phyloP scores from a whole-genome alignment of 2,797 vertebrate genomes.

The Anas bernieri region DNA sequence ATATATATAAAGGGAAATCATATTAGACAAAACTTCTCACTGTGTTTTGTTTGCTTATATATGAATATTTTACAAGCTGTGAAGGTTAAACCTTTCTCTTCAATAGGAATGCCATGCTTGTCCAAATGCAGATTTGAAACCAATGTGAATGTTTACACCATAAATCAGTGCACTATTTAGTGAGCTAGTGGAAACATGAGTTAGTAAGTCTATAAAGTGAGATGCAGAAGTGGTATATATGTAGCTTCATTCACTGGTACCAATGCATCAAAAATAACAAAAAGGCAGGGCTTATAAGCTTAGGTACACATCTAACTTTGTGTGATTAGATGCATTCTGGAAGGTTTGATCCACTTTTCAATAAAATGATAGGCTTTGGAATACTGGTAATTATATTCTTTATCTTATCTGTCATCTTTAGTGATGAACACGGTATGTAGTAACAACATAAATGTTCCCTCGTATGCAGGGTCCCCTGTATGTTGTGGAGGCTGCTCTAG shows the following conservation, averaged over 20 bases:
- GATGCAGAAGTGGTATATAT: rapidly evolving
- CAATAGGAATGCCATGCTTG: neutral
- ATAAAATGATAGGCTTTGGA: too few species aligned
- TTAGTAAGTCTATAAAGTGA: neutral
- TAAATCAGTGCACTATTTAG: neutral
- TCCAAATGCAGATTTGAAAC: neutral
- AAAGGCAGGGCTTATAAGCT: neutral
- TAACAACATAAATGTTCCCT: too few species aligned
- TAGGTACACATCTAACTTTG: neutral
- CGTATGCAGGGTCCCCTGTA: too few species aligned
- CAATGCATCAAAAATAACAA: neutral
- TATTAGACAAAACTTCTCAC: neutral
- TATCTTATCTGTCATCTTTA: too few species aligned
- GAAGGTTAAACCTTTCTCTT: neutral
- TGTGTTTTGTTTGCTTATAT: rapidly evolving
- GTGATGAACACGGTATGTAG: too few species aligned
- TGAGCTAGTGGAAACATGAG: neutral
- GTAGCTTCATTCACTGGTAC: neutral
- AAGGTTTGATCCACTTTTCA: too few species aligned
- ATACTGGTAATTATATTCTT: too few species aligned
- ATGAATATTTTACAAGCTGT: neutral
- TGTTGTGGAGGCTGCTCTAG: too few species aligned
- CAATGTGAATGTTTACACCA: neutral
- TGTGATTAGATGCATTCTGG: neutral
- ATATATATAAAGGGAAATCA: too few species aligned